These are phyloP conservation scores for Heterocephalus glaber DNA, from an alignment of 2,113 vertebrate genomes.

Conservation along the genomic window DNA sequence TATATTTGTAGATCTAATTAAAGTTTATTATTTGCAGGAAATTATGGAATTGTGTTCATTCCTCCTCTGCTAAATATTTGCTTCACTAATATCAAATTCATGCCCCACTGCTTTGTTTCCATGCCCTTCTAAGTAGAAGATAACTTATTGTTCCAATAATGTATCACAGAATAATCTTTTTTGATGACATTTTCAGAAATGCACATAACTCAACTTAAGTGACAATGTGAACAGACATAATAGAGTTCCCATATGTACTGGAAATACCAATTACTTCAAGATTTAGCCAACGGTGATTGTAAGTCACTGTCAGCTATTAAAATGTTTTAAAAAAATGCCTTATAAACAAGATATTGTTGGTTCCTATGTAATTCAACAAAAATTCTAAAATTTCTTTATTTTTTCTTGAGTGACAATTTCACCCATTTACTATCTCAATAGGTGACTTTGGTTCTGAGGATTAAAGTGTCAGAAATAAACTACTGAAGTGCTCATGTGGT, in stretches of 20 bases:
- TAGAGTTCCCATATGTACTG: not conserved
- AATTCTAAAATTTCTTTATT: not conserved
- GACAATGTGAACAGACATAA: constrained; percentile 21
- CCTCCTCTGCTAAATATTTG: constrained; percentile 13
- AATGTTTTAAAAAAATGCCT: not conserved
- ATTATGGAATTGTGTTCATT: constrained; percentile 26
- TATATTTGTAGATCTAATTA: not conserved
- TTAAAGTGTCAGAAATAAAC: not conserved
- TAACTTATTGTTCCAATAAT: constrained; percentile 49
- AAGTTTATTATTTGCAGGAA: constrained; percentile 51
- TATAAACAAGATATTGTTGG: not conserved
- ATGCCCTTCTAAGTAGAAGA: constrained; percentile 31
- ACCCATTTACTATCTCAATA: not conserved
- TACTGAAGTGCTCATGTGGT: not conserved
- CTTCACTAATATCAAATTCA: constrained; percentile 58
- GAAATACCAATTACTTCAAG: constrained; percentile 37
- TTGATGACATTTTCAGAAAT: constrained; percentile 66
- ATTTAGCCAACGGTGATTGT: constrained; percentile 12
- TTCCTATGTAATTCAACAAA: not conserved
- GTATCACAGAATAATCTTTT: constrained; percentile 53
- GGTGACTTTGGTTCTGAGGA: not conserved
- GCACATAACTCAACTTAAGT: constrained; percentile 58
- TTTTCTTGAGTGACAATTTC: not conserved
- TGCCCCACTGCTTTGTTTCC: not conserved
- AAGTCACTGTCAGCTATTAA: constrained; percentile 9